Conservation (phyloP, 1,140 invertebrate species). For the Teleogryllus occipitalis region DNA sequence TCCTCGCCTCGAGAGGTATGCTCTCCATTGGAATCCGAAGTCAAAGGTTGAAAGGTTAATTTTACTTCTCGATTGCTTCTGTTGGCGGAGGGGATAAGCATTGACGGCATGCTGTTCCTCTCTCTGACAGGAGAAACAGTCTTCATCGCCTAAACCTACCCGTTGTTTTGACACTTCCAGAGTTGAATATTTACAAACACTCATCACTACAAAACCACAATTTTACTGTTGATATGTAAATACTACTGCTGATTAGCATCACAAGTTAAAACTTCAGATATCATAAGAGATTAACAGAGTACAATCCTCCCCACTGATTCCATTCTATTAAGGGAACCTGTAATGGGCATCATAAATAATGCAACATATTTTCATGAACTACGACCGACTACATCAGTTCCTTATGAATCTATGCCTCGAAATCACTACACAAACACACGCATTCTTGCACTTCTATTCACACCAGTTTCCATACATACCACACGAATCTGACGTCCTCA, state of each 20-base stretch:
- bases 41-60: not conserved
- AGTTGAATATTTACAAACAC: not conserved
- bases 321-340: no score
- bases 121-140: not conserved
- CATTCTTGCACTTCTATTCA: no score
- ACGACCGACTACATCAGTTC: no score
- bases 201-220: not conserved
- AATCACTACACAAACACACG: no score
- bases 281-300: no score
- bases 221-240: not conserved
- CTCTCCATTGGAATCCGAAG: not conserved
- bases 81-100: not conserved
- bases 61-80: not conserved
- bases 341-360: no score
- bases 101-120: not conserved
- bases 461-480: no score
- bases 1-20: constrained; percentile 19
- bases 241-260: not conserved
- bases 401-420: no score
- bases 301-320: no score
- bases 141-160: not conserved
- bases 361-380: no score
- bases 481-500: no score
- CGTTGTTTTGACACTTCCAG: not conserved
- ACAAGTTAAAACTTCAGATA: no score